Evolutionary conservation across 30 jellyfish, hydroid and myxozoan species (phyloP), one percentile per base, ranked within the genome.

Genomic region (Clytia hemisphaerica): DNA sequence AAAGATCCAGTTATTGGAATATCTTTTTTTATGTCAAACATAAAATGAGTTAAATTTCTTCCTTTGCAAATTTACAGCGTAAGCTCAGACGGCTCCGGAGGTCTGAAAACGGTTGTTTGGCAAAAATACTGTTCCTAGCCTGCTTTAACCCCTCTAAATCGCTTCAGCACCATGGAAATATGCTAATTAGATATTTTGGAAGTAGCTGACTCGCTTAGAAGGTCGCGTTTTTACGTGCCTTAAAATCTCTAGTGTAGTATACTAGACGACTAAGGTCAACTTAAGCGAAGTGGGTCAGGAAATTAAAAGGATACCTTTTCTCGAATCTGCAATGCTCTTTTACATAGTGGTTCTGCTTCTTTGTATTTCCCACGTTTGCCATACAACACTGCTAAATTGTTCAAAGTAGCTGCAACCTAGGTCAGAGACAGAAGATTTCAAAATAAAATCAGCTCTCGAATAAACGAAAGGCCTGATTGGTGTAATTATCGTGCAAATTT

Each of bases 341-440:
- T 83, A 60, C 99, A 91, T 2, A 91, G 79, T 19, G 94, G 95
- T 73, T 91, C 99, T 3, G 99, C 99, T 48, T 91, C 95, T 59
- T 76, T 84, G 67, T 81, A 83, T 50, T 91, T 84, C n/a, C 95
- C 95, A 31, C 94, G 85, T 61, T 91, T 91, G 2, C 99, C 99
- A 78, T 91, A 91, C 49, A 91, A 58, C 6, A 91, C 99, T 34
- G 99, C 95, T 25, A 91, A 77, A 48, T 91, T 91, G 71, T 91
- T 91, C 74, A 91, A 67, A 1, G 99, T 82, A 16, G 99, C 95
- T 45, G 99, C 99, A 44, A 91, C 99, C 99, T 91, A n/a, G n/a
- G n/a, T n/a, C n/a, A n/a, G n/a, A n/a, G n/a, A n/a, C n/a, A n/a
- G n/a, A n/a, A n/a, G n/a, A n/a, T n/a, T n/a, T n/a, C n/a, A n/a